Base-by-base conservation (phyloP, 1,140 invertebrate genomes). In the Mamestra configurata region DNA sequence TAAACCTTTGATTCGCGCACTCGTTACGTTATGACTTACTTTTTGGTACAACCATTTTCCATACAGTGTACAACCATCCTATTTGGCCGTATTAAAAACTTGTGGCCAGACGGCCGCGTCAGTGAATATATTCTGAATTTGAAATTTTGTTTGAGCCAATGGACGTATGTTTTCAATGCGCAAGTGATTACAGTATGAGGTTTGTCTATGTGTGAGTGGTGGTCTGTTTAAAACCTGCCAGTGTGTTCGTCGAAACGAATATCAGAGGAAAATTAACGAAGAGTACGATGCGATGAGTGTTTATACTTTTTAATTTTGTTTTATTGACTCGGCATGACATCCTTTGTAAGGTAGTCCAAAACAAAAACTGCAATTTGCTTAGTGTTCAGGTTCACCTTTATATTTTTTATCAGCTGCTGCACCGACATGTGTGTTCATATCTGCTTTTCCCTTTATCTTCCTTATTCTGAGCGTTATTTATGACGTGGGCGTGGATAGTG, bases 61-160 rank as follows among this genome's bases (percentile, higher is more conserved):
- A 71, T 78, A 80, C 35, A 57, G 79, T 66, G 59, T 78, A 84
- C 80, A 82, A 79, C 87, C 83, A 88, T 87, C 87, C 92, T 92
- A 91, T 94, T 94, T 92, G 87, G 91, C 85, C 88, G 90, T 94
- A 94, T 94, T 94, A 94, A 94, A 94, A 93, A 92, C 86, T 89
- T 94, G 92, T 92, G 92, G 93, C 92, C 89, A 92, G 91, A 91
- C 92, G 73, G 82, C 81, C 79, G 86, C 85, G 79, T 90, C 89
- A 88, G 84, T 90, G 85, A 86, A 77, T 87, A 86, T 86, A 91
- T 92, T 90, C 86, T 89, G 90, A 92, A 91, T 94, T 91, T 90
- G 86, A 90, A 92, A 93, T 92, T 90, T 93, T 87, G 92, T 91
- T 90, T 90, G 83, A 89, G 83, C 83, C 82, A 81, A 86, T 84